Base-by-base conservation (phyloP, 2,888 invertebrate species). In the Ethmia dodecea region DNA sequence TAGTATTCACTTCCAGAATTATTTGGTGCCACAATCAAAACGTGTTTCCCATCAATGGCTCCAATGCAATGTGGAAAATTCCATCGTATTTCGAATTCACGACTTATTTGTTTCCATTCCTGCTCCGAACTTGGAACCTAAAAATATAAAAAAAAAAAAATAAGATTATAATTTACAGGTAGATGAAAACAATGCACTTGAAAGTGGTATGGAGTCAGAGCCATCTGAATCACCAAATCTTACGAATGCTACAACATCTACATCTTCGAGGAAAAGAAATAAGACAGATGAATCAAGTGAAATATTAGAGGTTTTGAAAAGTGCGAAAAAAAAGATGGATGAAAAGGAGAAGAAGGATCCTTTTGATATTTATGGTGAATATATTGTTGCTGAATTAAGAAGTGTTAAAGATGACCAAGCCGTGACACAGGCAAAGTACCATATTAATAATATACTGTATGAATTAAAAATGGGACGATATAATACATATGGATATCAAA, bases 1-100 rank as follows among this genome's bases (percentile, higher is more conserved):
- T 31, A 49, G 33, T 42, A 52, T 33, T 54, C 45, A 49, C 48
- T 52, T 36, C 47, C 47, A 38, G 45, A 46, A 44, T 55, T 49
- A 33, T 28, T 27, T 39, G 52, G 49, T 29, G 49, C 52, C 30
- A 29, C 33, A 42, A 51, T 50, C 29, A 48, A 25, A 40, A 49
- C 37, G 22, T 39, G 44, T 27, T 43, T 43, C 5, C 42, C 41
- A 34, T 42, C 42, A 35, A 41, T 37, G 6, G 42, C 34, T 35
- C 43, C 49, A 38, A 38, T 32, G 29, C 49, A 50, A 44, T 53
- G 44, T 26, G 48, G 45, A 34, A 52, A 51, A 46, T 52, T 49
- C 52, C 49, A 55, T 46, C 35, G 31, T 42, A 39, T 42, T 42
- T 49, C 42, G 36, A 44, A 52, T 27, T 47, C 34, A 26, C 41